Evolutionary conservation across 2,888 invertebrate genomes (phyloP), one percentile per base, ranked within the genome.

Genomic region (Aphrophora alni): DNA sequence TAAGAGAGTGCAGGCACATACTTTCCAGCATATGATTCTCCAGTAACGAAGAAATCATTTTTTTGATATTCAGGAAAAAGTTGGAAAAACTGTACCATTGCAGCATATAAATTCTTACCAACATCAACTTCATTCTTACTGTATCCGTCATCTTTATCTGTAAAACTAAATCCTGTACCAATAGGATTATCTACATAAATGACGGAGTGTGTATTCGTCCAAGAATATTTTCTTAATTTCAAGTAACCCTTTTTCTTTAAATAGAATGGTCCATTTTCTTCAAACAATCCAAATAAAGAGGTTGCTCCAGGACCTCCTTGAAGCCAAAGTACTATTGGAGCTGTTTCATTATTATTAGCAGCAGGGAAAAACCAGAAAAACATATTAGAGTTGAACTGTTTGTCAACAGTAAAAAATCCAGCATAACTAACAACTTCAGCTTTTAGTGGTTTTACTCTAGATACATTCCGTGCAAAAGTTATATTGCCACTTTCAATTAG

Each of bases 101-200:
- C 94, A 78, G 91, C 90, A 86, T 96, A 94, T 8, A 98, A 88
- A 87, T 98, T 93, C 75, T 92, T 90, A 0, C 95, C 97, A 0
- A 98, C 95, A 87, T 94, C 93, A 0, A 91, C 92, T 88, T 97
- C 94, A 87, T 95, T 93, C 8, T 89, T 91, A 17, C 95, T 94
- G 88, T 95, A 97, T 0, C 97, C 97, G 78, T 88, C 91, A 25
- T 93, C 92, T 79, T 91, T 88, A 0, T 93, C 91, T 0, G 97
- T 97, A 86, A 97, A 97, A 88, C 97, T 97, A 87, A 94, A 98
- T 0, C 98, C 98, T 1, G 97, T 95, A 0, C 97, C 97, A 0
- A 96, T 97, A 0, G 98, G 98, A 88, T 97, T 98, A 87, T 98
- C 98, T 80, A 98, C 94, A 87, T 95, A 98, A 78, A 98, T 91